phyloP scores from a whole-genome alignment of 2,113 vertebrate species.

The Corvus cornix region DNA sequence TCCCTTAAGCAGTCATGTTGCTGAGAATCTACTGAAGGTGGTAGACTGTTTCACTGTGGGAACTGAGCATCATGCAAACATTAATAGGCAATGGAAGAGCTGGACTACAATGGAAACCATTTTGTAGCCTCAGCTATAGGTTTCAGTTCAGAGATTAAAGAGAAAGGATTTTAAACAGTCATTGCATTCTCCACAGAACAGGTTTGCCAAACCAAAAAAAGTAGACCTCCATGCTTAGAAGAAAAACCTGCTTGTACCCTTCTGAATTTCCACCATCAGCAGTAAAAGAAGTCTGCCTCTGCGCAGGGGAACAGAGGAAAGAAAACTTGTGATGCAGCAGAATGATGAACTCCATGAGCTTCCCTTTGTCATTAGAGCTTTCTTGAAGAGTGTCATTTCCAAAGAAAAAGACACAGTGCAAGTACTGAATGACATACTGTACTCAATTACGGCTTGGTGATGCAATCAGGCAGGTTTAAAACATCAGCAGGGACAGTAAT shows the following conservation, averaged over 20 bases:
- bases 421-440: background rate
- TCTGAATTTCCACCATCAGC: background rate
- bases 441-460: slow-evolving; percentile 5
- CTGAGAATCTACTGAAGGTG: background rate
- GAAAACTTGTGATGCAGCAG: slow-evolving; percentile 8
- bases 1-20: background rate
- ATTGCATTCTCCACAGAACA: background rate
- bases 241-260: background rate
- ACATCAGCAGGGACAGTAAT: slow-evolving; percentile 30
- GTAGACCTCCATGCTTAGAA: background rate
- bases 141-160: background rate
- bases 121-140: background rate
- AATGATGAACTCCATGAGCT: slow-evolving; percentile 7
- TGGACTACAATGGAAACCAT: background rate
- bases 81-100: background rate
- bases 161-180: background rate
- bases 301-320: background rate
- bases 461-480: slow-evolving; percentile 32
- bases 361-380: background rate
- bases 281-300: background rate
- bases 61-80: background rate
- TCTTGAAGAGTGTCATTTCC: background rate
- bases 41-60: background rate
- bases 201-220: background rate
- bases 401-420: background rate